Evolutionary conservation across 2,797 vertebrate genomes (phyloP).

Genomic region (Otolemur crassicaudatus): DNA sequence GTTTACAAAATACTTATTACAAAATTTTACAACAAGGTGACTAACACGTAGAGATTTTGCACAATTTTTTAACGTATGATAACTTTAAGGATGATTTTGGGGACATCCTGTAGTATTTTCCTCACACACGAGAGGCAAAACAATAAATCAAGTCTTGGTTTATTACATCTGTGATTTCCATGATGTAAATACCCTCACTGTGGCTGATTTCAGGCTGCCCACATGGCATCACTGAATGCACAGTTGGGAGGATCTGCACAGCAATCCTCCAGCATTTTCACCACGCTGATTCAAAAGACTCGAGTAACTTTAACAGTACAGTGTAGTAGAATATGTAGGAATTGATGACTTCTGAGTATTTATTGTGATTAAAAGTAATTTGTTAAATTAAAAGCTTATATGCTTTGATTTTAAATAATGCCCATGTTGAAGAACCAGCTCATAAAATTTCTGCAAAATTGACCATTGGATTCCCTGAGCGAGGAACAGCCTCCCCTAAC

Average conservation of each 20-base stretch:
- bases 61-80: too few species aligned
- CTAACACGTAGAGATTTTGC: too few species aligned
- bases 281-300: accelerated
- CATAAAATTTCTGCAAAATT: background rate
- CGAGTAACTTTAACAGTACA: background rate
- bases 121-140: background rate
- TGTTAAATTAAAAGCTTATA: slow-evolving; percentile 24
- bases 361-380: background rate
- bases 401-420: slow-evolving; percentile 21
- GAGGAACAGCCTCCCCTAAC: accelerated
- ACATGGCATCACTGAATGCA: background rate
- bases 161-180: background rate
- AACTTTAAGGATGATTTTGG: too few species aligned
- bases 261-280: background rate
- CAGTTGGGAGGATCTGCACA: background rate
- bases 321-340: background rate
- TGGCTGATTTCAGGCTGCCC: background rate
- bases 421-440: background rate
- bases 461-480: background rate
- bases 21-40: too few species aligned
- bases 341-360: background rate
- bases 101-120: background rate
- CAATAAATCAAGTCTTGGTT: background rate
- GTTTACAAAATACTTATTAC: too few species aligned
- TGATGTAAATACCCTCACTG: background rate